These are phyloP conservation scores for Falco concolor DNA, from an alignment of 2,797 vertebrate species.

Conservation along the genomic window DNA sequence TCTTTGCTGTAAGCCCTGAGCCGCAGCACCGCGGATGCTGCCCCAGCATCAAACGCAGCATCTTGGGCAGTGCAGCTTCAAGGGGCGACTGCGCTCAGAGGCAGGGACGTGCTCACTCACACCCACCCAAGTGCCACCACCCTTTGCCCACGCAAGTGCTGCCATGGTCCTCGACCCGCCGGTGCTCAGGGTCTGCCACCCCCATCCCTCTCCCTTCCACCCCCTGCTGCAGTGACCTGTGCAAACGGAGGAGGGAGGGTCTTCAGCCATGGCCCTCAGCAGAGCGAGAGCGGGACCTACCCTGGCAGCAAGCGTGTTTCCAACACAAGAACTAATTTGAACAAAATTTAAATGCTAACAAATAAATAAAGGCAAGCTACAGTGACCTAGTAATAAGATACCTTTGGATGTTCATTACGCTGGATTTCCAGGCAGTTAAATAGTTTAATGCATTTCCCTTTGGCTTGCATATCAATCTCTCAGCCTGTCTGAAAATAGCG, in stretches of 20 bases:
- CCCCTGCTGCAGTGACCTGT: background rate
- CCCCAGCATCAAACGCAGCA: background rate
- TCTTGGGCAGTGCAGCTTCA: background rate
- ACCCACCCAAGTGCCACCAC: background rate
- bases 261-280: background rate
- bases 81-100: background rate
- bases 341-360: slow-evolving; percentile 44
- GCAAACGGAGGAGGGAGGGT: background rate
- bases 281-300: background rate
- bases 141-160: background rate
- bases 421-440: slow-evolving; percentile 65
- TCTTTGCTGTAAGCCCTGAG: background rate
- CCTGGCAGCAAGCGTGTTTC: background rate
- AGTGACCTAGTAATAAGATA: slow-evolving; percentile 54
- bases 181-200: background rate
- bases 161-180: fast-evolving
- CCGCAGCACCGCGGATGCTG: fast-evolving
- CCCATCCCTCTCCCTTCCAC: background rate
- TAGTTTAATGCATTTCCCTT: slow-evolving; percentile 62
- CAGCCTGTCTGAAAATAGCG: background rate
- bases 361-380: slow-evolving; percentile 64
- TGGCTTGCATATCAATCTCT: slow-evolving; percentile 42
- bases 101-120: background rate
- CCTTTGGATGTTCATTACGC: slow-evolving; percentile 54
- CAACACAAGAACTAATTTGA: background rate